These are phyloP conservation scores for Caenorhabditis tropicalis DNA, from an alignment of 1,140 invertebrate species.

Conservation along the genomic window DNA sequence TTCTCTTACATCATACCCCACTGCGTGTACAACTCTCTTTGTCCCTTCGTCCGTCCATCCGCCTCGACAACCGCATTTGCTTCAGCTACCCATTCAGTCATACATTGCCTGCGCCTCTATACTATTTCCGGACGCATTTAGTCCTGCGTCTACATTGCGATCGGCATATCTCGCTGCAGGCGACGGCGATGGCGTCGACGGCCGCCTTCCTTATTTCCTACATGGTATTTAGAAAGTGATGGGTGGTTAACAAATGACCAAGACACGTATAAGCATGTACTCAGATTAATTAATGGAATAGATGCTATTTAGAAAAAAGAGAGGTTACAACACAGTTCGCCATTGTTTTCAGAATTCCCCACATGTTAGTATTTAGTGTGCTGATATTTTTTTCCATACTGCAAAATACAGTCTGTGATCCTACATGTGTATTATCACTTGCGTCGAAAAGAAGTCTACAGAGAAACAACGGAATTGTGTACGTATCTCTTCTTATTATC, in stretches of 20 bases:
- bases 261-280: background rate
- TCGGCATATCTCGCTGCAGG: background rate
- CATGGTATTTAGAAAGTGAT: constrained; percentile 28
- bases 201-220: constrained; percentile 24
- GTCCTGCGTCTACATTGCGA: background rate
- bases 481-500: background rate
- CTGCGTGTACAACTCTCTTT: background rate
- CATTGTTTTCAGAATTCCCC: too few relatives aligned
- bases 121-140: constrained; percentile 13
- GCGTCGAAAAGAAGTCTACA: too few relatives aligned
- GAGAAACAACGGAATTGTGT: background rate
- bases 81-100: constrained; percentile 41
- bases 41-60: background rate
- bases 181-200: background rate
- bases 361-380: too few relatives aligned
- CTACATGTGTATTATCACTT: too few relatives aligned
- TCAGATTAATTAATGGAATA: background rate
- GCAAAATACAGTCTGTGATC: too few relatives aligned
- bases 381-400: too few relatives aligned
- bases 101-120: constrained; percentile 18
- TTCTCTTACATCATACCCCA: background rate
- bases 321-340: too few relatives aligned
- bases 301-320: too few relatives aligned
- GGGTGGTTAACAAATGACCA: background rate
- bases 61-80: constrained; percentile 3